phyloP scores from a whole-genome alignment of 2,888 invertebrate species.

The Fabriciana adippe region DNA sequence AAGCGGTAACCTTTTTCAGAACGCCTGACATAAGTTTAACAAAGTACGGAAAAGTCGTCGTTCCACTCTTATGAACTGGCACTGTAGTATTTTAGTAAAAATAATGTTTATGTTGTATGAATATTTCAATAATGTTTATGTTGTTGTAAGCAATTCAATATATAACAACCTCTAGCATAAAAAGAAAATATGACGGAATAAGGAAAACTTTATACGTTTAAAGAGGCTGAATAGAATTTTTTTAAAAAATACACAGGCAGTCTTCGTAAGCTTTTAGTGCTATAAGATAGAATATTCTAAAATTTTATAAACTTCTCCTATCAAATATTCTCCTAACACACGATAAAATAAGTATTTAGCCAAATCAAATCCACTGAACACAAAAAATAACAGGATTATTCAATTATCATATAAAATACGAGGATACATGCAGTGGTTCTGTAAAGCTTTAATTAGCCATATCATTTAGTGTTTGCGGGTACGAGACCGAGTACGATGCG shows the following conservation, averaged over 20 bases:
- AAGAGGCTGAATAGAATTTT: not conserved
- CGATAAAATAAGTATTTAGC: too few relatives aligned
- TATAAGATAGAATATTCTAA: too few relatives aligned
- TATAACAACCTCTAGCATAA: slow-evolving; percentile 12
- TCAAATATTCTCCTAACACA: too few relatives aligned
- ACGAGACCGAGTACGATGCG: slow-evolving; percentile 29
- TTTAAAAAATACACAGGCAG: too few relatives aligned
- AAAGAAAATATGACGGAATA: slow-evolving; percentile 10
- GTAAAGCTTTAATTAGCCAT: slow-evolving; percentile 31
- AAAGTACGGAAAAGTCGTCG: slow-evolving; percentile 28
- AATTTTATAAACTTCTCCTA: too few relatives aligned
- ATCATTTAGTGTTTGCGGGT: slow-evolving; percentile 30
- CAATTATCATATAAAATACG: slow-evolving; percentile 15
- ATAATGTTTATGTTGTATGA: slow-evolving; percentile 15
- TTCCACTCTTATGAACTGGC: slow-evolving; percentile 24
- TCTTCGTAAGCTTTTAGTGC: too few relatives aligned
- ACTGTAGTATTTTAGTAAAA: slow-evolving; percentile 23
- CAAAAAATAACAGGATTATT: slow-evolving; percentile 1
- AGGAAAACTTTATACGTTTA: slow-evolving; percentile 1
- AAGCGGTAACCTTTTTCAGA: slow-evolving; percentile 38
- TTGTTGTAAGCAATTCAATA: not conserved
- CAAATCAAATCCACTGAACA: not conserved
- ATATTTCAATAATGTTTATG: slow-evolving; percentile 4
- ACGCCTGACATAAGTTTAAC: slow-evolving; percentile 34
- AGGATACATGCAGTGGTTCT: slow-evolving; percentile 10